Conservation (phyloP, 2,797 vertebrate species). For the Etheostoma perlongum region DNA sequence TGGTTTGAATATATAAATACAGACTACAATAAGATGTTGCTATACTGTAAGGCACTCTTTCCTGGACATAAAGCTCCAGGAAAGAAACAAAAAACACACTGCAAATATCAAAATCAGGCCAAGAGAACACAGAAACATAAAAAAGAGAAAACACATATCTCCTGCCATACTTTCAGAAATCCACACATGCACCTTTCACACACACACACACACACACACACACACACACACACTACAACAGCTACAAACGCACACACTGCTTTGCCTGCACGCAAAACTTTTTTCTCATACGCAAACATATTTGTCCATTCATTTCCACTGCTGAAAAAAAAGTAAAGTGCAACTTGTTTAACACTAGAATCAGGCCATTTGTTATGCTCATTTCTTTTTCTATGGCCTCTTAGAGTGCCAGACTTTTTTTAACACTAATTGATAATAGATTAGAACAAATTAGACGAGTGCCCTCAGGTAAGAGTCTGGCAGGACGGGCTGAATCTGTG, state of each 20-base stretch:
- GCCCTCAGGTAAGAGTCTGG: constrained; percentile 7
- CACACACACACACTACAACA: constrained; percentile 23
- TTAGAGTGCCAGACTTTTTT: constrained; percentile 9
- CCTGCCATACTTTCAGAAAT: constrained; percentile 30
- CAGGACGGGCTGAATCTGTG: constrained; percentile 14
- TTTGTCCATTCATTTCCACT: constrained; percentile 33
- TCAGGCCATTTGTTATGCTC: constrained; percentile 21
- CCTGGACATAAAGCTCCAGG: constrained; percentile 36
- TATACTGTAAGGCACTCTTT: constrained; percentile 72
- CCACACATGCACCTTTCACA: constrained; percentile 32
- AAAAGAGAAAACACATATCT: constrained; percentile 40
- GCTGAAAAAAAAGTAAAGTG: constrained; percentile 81
- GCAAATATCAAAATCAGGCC: constrained; percentile 39
- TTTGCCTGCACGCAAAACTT: constrained; percentile 36
- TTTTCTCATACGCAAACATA: constrained; percentile 40
- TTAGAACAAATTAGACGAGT: constrained; percentile 16
- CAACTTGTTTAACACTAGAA: constrained; percentile 74
- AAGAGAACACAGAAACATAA: constrained; percentile 47
- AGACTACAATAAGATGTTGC: constrained; percentile 28
- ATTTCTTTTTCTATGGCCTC: constrained; percentile 17
- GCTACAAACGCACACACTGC: constrained; percentile 32
- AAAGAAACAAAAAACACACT: constrained; percentile 43
- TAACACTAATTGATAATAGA: constrained; percentile 9
- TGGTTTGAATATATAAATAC: constrained; percentile 45
- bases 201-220: constrained; percentile 26